Percentiles rank a stretch among this genome's conserved stretches.
Conservation (phyloP, 2,113 vertebrate genomes). For the Maccullochella peelii region DNA sequence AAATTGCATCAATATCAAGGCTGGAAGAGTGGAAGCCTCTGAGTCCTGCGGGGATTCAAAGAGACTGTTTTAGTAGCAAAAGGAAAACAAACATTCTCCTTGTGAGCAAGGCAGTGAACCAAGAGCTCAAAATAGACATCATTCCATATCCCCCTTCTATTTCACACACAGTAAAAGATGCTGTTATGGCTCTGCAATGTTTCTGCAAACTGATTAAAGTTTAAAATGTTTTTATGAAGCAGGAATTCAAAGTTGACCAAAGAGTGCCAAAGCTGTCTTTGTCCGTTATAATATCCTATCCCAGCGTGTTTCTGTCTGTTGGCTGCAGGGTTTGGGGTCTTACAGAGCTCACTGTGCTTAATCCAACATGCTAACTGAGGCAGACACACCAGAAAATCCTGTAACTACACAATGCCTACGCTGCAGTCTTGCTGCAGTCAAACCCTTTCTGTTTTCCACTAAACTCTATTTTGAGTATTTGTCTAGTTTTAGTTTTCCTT, state of each 20-base stretch:
- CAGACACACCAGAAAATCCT: conserved; percentile 54
- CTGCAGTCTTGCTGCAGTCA: conserved; percentile 14
- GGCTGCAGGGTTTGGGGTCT: conserved; percentile 21
- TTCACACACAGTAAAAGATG: not conserved
- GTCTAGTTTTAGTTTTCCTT: not conserved
- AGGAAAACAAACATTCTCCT: conserved; percentile 72
- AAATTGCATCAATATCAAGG: conserved; percentile 74
- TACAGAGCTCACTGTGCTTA: conserved; percentile 27
- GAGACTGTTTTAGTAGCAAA: conserved; percentile 68
- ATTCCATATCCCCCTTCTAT: not conserved
- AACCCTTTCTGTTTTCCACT: conserved; percentile 6
- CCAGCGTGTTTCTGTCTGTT: conserved; percentile 1
- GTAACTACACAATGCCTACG: conserved; percentile 19
- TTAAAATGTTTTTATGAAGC: conserved; percentile 26
- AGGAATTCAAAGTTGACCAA: conserved; percentile 31
- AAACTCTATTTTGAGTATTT: conserved; percentile 4
- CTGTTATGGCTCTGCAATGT: not conserved
- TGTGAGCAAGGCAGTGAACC: conserved; percentile 47
- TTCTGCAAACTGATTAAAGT: conserved; percentile 35
- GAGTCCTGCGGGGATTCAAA: conserved; percentile 66
- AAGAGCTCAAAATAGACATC: conserved; percentile 60
- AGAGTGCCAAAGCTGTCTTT: conserved; percentile 5
- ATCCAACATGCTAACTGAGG: conserved; percentile 50
- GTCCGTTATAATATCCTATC: not conserved
- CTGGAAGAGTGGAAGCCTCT: conserved; percentile 47